A percentile compares a stretch with the other conserved stretches of the same genome.
These are phyloP conservation scores for Caerostris darwini DNA, from an alignment of 1,140 invertebrate genomes.

Conservation along the genomic window DNA sequence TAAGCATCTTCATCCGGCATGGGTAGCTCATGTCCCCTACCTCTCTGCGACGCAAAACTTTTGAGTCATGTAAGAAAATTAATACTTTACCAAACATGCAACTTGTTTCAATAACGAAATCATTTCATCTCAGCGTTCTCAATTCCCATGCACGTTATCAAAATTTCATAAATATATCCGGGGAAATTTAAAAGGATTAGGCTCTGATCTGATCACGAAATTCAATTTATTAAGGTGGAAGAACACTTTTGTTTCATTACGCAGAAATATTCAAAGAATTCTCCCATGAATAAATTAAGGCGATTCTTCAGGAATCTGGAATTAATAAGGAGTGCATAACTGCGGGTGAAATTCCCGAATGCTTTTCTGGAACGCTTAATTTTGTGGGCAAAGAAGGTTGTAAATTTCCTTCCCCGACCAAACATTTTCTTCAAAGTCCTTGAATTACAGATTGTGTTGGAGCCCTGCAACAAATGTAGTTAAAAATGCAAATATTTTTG, in stretches of 20 bases:
- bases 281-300: constrained; percentile 50
- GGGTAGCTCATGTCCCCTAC: no score
- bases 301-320: constrained; percentile 22
- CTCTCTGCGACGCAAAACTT: no score
- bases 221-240: neutral
- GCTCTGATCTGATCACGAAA: neutral
- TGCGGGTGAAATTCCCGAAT: neutral
- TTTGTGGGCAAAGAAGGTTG: neutral
- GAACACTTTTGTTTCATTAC: constrained; percentile 12
- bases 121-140: neutral
- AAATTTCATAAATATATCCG: constrained; percentile 16
- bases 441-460: neutral
- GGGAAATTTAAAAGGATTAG: constrained; percentile 19
- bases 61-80: no score
- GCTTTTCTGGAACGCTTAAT: neutral
- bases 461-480: neutral
- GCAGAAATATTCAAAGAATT: constrained; percentile 15
- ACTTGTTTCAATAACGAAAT: neutral
- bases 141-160: neutral
- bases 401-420: constrained; percentile 21
- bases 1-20: no score
- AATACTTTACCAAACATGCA: no score
- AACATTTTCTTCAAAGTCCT: neutral
- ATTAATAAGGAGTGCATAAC: constrained; percentile 38
- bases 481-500: constrained; percentile 36